Evolutionary conservation across 2,797 vertebrate genomes (phyloP), one percentile per base, ranked within the genome.

Genomic region (Macropus fuliginosus): DNA sequence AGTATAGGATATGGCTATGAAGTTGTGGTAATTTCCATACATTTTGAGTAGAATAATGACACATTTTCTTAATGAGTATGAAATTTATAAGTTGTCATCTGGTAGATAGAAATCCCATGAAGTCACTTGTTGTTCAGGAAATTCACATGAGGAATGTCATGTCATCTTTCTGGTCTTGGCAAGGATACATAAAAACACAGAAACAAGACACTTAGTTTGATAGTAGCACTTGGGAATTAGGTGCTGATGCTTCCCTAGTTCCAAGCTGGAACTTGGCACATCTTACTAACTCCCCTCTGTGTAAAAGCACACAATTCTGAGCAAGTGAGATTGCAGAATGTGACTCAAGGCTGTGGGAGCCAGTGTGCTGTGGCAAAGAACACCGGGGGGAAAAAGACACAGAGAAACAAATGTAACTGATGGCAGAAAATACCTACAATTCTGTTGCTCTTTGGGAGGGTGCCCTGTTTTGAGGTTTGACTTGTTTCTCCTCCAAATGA

Each of bases 211-310:
- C 91, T 94, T 92, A 93, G 94, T 59, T 93, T 97, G 59, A 95
- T 93, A 95, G 96, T 91, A 96, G 31, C 96, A 96, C 94, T 96
- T 96, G 95, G 93, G 96, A 96, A 97, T 98, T 97, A 97, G 59
- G 95, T 96, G 93, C 66, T 93, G 90, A 97, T 96, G 95, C 93
- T 93, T 92, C 92, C 55, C 50, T 66, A 87, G 74, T 96, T 96
- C 18, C 31, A 94, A 97, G 94, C 94, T 94, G 92, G 46, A 94
- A 96, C 94, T 95, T 96, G 93, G 94, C 96, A 93, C 21, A 5
- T 95, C 56, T 28, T 94, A 66, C 94, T 94, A 95, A 96, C 66
- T 93, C 54, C 94, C 55, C 54, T 96, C 40, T 50, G 50, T 55
- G 91, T 96, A 95, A 90, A 96, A 90, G n/a, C n/a, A 57, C 14